A percentile compares a stretch with the other conserved stretches of the same genome.
Conservation (phyloP, 2,888 invertebrate genomes). For the Selenia dentaria region DNA sequence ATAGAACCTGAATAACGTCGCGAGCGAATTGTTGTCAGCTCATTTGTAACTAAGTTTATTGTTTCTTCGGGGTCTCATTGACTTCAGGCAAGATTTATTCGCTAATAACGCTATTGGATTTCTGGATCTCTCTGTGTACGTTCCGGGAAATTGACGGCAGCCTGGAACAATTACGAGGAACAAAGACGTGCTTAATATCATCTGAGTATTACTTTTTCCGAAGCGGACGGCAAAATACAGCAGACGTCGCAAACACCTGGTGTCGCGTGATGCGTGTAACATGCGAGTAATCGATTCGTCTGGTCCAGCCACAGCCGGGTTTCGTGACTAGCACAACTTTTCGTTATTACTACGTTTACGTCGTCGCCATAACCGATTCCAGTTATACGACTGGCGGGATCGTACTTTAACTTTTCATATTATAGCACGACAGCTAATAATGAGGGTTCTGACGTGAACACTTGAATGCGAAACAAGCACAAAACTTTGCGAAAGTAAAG, state of each 20-base stretch:
- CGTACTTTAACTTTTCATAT: conserved; percentile 56
- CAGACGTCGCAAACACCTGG: conserved; percentile 63
- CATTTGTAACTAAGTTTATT: conserved; percentile 50
- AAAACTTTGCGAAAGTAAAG: conserved; percentile 44
- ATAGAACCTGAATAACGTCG: conserved; percentile 33
- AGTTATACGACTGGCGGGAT: conserved; percentile 53
- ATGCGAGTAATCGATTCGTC: conserved; percentile 74
- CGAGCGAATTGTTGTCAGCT: conserved; percentile 44
- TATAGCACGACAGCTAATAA: conserved; percentile 52
- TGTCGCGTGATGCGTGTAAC: conserved; percentile 54
- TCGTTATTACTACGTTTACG: conserved; percentile 65
- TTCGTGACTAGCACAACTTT: conserved; percentile 69
- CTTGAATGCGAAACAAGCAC: conserved; percentile 52
- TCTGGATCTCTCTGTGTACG: conserved; percentile 38
- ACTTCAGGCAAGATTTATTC: conserved; percentile 32
- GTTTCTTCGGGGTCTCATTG: conserved; percentile 40
- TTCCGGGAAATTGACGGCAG: conserved; percentile 36
- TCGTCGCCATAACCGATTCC: conserved; percentile 58
- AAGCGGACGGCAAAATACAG: conserved; percentile 50
- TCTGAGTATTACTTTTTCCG: background rate
- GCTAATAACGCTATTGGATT: conserved; percentile 42
- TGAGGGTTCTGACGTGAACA: conserved; percentile 51
- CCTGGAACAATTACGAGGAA: conserved; percentile 45
- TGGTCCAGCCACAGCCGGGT: conserved; percentile 56
- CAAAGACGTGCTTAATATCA: conserved; percentile 39